Base-by-base conservation (phyloP, 2,113 vertebrate species). In the Perca flavescens region DNA sequence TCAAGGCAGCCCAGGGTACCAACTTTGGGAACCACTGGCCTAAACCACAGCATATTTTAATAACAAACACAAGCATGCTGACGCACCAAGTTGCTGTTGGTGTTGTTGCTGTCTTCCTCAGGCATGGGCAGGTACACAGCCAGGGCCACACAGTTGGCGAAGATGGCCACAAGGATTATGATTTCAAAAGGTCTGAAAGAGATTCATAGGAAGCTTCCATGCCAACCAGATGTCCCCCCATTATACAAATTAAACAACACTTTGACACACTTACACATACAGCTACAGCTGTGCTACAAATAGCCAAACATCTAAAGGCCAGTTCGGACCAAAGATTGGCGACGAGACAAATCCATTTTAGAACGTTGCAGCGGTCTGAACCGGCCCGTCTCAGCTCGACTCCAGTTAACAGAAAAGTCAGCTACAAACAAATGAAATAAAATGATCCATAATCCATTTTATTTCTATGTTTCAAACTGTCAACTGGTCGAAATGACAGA, bases 51-150 rank as follows among this genome's bases (percentile, higher is more conserved):
- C 15, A 28, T 34, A 15, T 25, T 47, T 22, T 15, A n/a, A 16
- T 57, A 28, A 67, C 10, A 60, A 34, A 52, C n/a, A 84, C 4
- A 69, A 40, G n/a, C 53, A 72, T 69, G 58, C 16, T 43, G 31
- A 85, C 96, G 95, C 92, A 99, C 97, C 95, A 98, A 93, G 72
- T 94, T 93, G 43, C 95, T 93, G 90, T 99, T 99, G 87, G 96
- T 94, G 0, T 95, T 77, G 64, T 97, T 98, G 89, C 96, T 97
- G 89, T 99, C 97, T 21, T 99, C 97, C 60, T 98, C 97, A 0
- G 97, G 96, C 97, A 98, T 97, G 0, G 97, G 97, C 90, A 97
- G 89, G 92, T 96, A 99, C 72, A 98, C 93, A 1, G 97, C 97
- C 89, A 99, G 93, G 0, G 97, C 97, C 72, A 98, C 95, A 0